These are phyloP conservation scores for Physella acuta DNA, from an alignment of 1,140 invertebrate species.

Conservation along the genomic window DNA sequence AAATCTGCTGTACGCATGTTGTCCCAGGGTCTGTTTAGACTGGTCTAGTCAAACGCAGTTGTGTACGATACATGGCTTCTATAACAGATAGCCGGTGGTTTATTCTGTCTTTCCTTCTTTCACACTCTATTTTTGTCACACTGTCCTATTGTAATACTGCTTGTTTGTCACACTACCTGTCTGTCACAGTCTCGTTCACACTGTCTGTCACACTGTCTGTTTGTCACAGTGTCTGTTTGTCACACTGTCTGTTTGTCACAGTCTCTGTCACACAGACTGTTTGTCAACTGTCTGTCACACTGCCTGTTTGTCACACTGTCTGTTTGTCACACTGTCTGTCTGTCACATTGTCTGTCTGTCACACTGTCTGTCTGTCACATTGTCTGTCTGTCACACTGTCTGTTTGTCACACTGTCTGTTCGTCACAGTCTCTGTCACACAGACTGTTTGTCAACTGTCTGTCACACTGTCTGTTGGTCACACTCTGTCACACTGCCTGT, in stretches of 20 bases:
- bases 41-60: too few species aligned
- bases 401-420: background rate
- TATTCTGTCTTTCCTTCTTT: background rate
- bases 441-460: too few species aligned
- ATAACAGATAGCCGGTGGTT: background rate
- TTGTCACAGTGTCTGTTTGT: background rate
- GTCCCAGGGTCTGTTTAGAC: too few species aligned
- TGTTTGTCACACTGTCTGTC: background rate
- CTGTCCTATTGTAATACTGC: background rate
- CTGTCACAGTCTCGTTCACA: background rate
- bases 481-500: constrained; percentile 14
- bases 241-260: background rate
- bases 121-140: background rate
- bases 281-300: background rate
- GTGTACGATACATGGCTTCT: too few species aligned
- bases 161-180: background rate
- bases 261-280: background rate
- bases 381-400: background rate
- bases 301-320: background rate
- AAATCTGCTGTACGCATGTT: too few species aligned
- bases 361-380: background rate
- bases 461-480: constrained; percentile 17
- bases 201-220: constrained; percentile 3
- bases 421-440: too few species aligned
- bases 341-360: constrained; percentile 7